phyloP scores from a whole-genome alignment of 2,888 invertebrate genomes.

The Campoplex capitator region DNA sequence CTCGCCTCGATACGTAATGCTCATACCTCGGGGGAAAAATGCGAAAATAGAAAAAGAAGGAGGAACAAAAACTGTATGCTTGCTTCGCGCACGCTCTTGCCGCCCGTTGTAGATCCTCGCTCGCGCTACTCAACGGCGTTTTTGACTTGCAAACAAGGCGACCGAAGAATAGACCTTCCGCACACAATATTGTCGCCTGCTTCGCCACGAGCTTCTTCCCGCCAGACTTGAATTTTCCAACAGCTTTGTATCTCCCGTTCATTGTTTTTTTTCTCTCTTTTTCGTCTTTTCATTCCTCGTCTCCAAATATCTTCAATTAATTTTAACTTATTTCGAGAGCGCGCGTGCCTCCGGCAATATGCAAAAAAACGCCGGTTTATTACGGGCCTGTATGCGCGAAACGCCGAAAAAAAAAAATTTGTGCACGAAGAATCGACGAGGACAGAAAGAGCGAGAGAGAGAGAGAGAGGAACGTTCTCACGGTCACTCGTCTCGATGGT shows the following conservation, averaged over 20 bases:
- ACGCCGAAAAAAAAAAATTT: conserved; percentile 33
- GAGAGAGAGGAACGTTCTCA: conserved; percentile 42
- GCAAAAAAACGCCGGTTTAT: conserved; percentile 2
- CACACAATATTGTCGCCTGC: neutral
- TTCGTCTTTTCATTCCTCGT: neutral
- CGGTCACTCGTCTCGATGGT: conserved; percentile 36
- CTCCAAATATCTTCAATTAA: neutral
- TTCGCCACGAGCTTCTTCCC: neutral
- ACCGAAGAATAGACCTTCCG: no score
- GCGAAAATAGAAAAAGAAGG: conserved; percentile 56
- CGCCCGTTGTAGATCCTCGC: conserved; percentile 7
- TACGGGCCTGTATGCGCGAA: neutral
- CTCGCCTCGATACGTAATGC: neutral
- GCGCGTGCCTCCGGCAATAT: neutral
- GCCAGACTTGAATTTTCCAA: neutral
- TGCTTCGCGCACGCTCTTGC: neutral
- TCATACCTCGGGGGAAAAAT: conserved; percentile 27
- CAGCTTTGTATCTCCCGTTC: neutral
- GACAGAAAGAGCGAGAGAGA: conserved; percentile 4
- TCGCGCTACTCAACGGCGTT: neutral
- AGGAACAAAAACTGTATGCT: conserved; percentile 9
- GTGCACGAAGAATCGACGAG: conserved; percentile 16
- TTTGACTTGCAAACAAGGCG: conserved; percentile 37
- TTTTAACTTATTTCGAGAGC: neutral
- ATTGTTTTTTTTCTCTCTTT: neutral